Conservation (phyloP, 2,113 vertebrate genomes). For the Ivindomyrus marchei region DNA sequence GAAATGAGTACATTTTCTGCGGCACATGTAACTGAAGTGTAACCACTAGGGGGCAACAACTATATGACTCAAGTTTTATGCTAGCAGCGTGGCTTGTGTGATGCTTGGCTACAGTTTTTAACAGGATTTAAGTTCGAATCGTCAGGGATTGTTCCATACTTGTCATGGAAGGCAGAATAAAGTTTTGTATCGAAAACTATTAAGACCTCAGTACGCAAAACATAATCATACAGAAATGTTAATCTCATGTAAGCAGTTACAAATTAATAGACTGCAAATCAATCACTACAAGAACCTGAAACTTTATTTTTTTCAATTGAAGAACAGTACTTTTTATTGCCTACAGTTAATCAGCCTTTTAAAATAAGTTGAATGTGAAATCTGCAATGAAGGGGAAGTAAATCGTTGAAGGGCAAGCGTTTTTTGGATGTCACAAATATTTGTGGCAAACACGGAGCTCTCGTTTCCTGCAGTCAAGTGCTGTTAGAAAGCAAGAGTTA, state of each 20-base stretch:
- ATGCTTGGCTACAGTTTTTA: not conserved
- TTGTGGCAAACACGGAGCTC: not conserved
- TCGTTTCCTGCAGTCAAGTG: not conserved
- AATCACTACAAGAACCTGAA: not conserved
- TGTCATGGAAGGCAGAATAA: not conserved
- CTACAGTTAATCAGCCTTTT: not conserved
- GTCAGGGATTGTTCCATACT: not conserved
- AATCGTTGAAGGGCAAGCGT: not conserved
- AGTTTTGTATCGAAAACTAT: not conserved
- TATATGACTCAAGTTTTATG: not conserved
- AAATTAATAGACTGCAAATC: not conserved
- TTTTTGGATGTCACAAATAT: not conserved
- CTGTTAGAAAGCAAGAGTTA: not conserved
- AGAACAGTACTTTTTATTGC: not conserved
- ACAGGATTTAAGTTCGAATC: not conserved
- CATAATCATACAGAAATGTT: not conserved
- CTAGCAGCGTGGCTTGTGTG: not conserved
- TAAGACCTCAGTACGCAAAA: not conserved
- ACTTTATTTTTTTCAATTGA: not conserved
- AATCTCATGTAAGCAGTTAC: not conserved
- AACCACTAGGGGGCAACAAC: not conserved
- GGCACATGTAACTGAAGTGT: not conserved
- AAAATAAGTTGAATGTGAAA: not conserved
- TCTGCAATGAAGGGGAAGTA: conserved; percentile 47
- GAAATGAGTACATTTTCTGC: not conserved